Evolutionary conservation across 1,140 invertebrate genomes (phyloP), one percentile per base, ranked within the genome.

Genomic region (Aporrectodea caliginosa): DNA sequence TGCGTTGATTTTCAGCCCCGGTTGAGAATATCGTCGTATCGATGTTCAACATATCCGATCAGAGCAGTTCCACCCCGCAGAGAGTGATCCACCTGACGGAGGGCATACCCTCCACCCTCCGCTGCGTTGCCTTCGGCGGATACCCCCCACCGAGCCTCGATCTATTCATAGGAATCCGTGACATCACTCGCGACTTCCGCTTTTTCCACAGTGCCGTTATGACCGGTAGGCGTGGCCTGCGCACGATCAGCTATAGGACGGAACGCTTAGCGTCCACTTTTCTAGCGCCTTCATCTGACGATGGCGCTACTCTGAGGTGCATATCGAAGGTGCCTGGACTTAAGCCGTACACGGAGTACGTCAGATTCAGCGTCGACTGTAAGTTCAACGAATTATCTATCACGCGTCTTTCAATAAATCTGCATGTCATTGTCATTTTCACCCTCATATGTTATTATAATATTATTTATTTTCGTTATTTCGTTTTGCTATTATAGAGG

Each of bases 111-210:
- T 58, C 43, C 43, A 22, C 43, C 43, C 43, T 58, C 43, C 43
- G 43, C 43, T 74, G 73, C 30, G 31, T 74, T 6, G 73, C 73
- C 31, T 1, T 74, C 16, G 73, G 73, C 1, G 73, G 73, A 2
- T 74, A 74, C 30, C 73, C 73, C 16, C 73, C 73, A 2, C 73
- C 73, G 73, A 74, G 31, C 16, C 73, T 74, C 2, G 22, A n/a
- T 2, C 31, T 74, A n/a, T 74, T 74, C 73, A 6, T 74, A 22
- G 73, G 31, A n/a, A 58, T 6, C 43, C 43, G 43, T 58, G 73
- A 74, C 73, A 31, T 74, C 73, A 74, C 73, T 74, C 33, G 27
- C 73, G 31, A n/a, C 31, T 74, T 74, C 16, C 31, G 29, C 73
- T 74, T 74, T 31, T 2, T 16, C 73, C 73, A 74, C 31, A 33